Base-by-base conservation (phyloP, 2,797 vertebrate genomes). In the Pantherophis alleghaniensis region DNA sequence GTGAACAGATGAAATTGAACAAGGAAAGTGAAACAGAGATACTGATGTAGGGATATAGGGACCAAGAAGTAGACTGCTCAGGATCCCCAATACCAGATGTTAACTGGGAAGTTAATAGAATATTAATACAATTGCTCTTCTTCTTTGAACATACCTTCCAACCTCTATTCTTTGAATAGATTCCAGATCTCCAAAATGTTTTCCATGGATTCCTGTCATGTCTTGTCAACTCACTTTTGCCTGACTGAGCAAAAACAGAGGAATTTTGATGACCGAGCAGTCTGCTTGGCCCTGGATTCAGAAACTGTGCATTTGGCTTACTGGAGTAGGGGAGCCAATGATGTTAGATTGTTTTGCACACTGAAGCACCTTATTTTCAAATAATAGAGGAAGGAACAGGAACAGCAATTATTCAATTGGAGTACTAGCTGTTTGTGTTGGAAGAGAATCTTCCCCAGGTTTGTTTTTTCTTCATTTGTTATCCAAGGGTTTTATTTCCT, bases 211-310 rank as follows among this genome's bases (percentile, higher is more conserved):
- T 47, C 47, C 59, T 37, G 66, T 59, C 60, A 37, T 59, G 26
- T 88, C 26, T 88, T 56, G 69, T 59, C 74, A 37, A 32, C n/a
- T 63, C 12, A 28, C 28, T 22, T 61, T 63, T 57, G 66, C 47
- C 51, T 79, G 86, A 28, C 10, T 69, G 55, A 69, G 20, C 7
- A 37, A 87, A 87, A 86, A 74, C 86, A 37, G 86, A 69, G 87
- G 90, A 92, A 93, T 86, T 92, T 47, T 94, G 93, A 91, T 95
- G 93, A 95, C 60, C 20, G 59, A 74, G 87, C 93, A 89, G n/a
- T 87, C 20, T 18, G 32, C 89, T 91, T 59, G 37, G 28, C 86
- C 87, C 59, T 42, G 37, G 37, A 26, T 55, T 83, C 60, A 56
- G 61, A 69, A 53, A 47, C n/a, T 16, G 2, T 37, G 55, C 26